Conservation (phyloP, 2,888 invertebrate genomes). For the Brachyopa scutellaris region DNA sequence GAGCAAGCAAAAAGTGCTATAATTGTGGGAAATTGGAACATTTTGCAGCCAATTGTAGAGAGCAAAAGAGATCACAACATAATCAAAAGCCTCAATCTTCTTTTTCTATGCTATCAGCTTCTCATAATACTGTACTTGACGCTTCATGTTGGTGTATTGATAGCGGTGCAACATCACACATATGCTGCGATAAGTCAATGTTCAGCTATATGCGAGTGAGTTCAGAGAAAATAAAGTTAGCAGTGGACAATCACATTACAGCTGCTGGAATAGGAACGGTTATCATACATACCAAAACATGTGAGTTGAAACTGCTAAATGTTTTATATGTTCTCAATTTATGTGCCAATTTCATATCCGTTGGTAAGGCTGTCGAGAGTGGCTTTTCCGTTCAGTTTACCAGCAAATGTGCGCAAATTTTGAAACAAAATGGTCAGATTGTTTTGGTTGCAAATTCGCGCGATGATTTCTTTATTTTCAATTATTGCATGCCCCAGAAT, state of each 20-base stretch:
- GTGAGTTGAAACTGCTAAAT: slow-evolving; percentile 33
- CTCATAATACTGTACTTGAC: slow-evolving; percentile 8
- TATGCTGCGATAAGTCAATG: slow-evolving; percentile 43
- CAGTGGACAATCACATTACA: slow-evolving; percentile 49
- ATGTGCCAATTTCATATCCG: slow-evolving; percentile 67
- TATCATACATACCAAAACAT: neutral
- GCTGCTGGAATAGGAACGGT: slow-evolving; percentile 40
- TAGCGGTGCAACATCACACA: slow-evolving; percentile 67
- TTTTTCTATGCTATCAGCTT: slow-evolving; percentile 7
- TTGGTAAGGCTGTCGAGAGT: slow-evolving; percentile 60
- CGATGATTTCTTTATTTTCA: slow-evolving; percentile 25
- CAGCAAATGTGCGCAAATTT: slow-evolving; percentile 9
- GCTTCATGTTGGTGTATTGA: slow-evolving; percentile 59
- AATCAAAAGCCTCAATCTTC: neutral
- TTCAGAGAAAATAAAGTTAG: slow-evolving; percentile 42
- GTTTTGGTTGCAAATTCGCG: slow-evolving; percentile 14
- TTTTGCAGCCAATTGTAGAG: slow-evolving; percentile 17
- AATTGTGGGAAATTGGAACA: slow-evolving; percentile 38
- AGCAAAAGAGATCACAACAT: slow-evolving; percentile 1
- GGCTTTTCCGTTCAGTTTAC: slow-evolving; percentile 37
- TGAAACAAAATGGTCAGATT: slow-evolving; percentile 14
- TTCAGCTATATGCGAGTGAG: slow-evolving; percentile 41
- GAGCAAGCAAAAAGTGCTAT: slow-evolving; percentile 28
- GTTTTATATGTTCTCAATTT: slow-evolving; percentile 63
- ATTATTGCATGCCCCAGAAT: neutral